Evolutionary conservation across 2,888 invertebrate genomes (phyloP).

Genomic region (Pasiphila rectangulata): DNA sequence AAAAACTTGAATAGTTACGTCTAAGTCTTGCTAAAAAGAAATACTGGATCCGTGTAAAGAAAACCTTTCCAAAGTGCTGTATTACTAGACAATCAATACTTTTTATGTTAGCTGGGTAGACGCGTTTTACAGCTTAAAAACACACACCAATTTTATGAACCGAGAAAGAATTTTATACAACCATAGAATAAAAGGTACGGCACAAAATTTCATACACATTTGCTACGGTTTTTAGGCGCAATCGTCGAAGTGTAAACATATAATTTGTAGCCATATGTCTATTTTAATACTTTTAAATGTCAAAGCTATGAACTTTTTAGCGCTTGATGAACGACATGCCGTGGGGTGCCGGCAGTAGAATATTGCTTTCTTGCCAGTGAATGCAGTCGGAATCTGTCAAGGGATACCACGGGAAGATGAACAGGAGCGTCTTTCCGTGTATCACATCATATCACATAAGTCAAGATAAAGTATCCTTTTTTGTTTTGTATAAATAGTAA

Average conservation of each 20-base stretch:
- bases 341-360: too few relatives aligned
- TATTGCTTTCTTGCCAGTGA: too few relatives aligned
- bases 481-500: too few relatives aligned
- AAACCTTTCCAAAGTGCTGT: neutral
- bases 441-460: too few relatives aligned
- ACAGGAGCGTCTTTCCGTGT: too few relatives aligned
- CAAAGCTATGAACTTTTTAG: neutral
- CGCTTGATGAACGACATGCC: too few relatives aligned
- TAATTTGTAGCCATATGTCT: constrained; percentile 3
- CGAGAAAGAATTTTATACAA: constrained; percentile 22
- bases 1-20: too few relatives aligned
- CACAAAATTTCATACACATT: constrained; percentile 29
- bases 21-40: too few relatives aligned
- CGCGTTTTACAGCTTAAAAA: constrained; percentile 14
- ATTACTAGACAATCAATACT: constrained; percentile 2
- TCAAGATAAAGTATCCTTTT: too few relatives aligned
- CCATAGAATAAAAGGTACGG: constrained; percentile 19
- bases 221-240: constrained; percentile 25
- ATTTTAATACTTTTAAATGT: neutral
- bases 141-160: constrained; percentile 14
- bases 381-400: too few relatives aligned
- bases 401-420: too few relatives aligned
- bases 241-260: constrained; percentile 23
- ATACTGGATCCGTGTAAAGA: too few relatives aligned
- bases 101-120: constrained; percentile 8